These are phyloP conservation scores for Lepus europaeus DNA, from an alignment of 2,113 vertebrate species.

Conservation along the genomic window DNA sequence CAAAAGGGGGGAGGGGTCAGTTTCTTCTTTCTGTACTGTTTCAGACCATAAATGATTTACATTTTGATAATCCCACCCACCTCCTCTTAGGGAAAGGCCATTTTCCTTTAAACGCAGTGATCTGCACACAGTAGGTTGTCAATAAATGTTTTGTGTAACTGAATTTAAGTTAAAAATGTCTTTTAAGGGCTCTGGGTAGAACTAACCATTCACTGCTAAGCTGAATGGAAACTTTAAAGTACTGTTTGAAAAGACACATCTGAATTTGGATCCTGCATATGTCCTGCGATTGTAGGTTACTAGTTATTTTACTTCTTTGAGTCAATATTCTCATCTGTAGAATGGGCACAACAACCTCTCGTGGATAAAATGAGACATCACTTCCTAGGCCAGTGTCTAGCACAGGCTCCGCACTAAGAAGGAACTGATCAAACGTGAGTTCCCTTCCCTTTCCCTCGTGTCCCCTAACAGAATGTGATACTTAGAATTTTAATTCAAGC, in stretches of 20 bases:
- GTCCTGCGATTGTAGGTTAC: neutral
- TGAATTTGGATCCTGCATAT: neutral
- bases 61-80: neutral
- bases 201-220: neutral
- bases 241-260: neutral
- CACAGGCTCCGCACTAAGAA: neutral
- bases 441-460: constrained; percentile 58
- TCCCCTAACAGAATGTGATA: constrained; percentile 63
- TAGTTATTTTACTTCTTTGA: neutral
- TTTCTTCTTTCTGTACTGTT: neutral
- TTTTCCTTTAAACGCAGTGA: neutral
- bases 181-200: constrained; percentile 34
- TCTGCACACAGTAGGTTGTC: neutral
- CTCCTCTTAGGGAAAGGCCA: neutral
- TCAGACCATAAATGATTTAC: neutral
- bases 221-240: neutral
- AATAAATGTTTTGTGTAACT: neutral
- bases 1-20: neutral
- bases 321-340: constrained; percentile 45
- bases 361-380: constrained; percentile 28
- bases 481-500: constrained; percentile 80
- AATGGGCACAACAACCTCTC: constrained; percentile 24
- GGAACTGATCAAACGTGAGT: neutral
- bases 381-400: neutral
- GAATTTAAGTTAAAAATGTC: constrained; percentile 32